A percentile compares a stretch with the other conserved stretches of the same genome.
phyloP scores from a whole-genome alignment of 2,888 invertebrate species.

The Machimus atricapillus region DNA sequence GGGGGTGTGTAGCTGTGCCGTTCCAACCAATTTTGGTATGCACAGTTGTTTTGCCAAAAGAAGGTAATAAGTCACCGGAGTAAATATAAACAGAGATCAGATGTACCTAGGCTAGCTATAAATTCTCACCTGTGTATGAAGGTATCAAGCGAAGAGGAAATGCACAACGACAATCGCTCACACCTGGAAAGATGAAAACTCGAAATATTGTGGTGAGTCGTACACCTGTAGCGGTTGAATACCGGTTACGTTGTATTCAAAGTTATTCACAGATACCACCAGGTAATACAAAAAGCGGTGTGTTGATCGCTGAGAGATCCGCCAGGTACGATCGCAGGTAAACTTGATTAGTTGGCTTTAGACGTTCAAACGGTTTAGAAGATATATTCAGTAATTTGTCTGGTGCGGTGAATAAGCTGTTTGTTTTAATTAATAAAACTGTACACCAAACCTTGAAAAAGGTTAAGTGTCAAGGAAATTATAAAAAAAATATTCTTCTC shows the following conservation, averaged over 20 bases:
- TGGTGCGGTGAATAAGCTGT: neutral
- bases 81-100: constrained; percentile 36
- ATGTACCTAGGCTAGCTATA: constrained; percentile 7
- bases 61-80: constrained; percentile 4
- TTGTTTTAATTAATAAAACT: constrained; percentile 18
- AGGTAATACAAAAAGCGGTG: neutral
- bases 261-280: neutral
- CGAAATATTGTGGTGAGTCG: neutral
- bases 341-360: constrained; percentile 34
- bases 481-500: neutral
- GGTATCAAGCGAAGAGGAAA: neutral
- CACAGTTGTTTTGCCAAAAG: constrained; percentile 18
- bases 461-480: neutral
- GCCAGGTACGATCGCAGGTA: constrained; percentile 17
- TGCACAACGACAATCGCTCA: neutral
- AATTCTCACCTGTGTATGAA: neutral
- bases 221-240: constrained; percentile 15
- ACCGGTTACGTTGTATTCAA: neutral
- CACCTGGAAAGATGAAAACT: neutral
- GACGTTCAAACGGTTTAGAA: constrained; percentile 16
- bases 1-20: neutral
- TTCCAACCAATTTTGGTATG: neutral
- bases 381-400: neutral
- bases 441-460: neutral
- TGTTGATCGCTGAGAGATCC: neutral